Conservation (phyloP, 2,113 vertebrate species). For the Pelecanoides urinatrix region DNA sequence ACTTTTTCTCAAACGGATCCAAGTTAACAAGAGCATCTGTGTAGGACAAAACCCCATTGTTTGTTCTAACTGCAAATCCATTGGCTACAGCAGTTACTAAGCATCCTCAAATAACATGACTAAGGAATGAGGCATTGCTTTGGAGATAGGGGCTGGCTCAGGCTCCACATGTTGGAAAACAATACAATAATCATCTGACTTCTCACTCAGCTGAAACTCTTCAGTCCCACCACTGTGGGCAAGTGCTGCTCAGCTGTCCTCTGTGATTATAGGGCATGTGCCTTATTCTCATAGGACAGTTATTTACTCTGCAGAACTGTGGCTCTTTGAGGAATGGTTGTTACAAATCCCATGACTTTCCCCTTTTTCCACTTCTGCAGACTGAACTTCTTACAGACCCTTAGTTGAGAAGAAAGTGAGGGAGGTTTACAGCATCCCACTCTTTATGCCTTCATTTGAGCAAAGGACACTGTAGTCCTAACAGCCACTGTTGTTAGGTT, state of each 20-base stretch:
- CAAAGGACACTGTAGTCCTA: background rate
- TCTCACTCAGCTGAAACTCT: background rate
- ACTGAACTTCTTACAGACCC: background rate
- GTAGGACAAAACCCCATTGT: slow-evolving; percentile 36
- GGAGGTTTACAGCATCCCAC: background rate
- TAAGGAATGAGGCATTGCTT: background rate
- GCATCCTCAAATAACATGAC: background rate
- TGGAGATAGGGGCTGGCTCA: background rate
- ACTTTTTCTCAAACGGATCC: background rate
- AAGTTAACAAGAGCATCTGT: slow-evolving; percentile 24
- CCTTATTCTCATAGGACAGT: background rate
- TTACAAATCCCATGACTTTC: background rate
- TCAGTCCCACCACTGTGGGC: background rate
- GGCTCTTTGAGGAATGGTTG: background rate
- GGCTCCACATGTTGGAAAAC: background rate
- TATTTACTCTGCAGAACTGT: background rate
- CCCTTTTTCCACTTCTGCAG: background rate
- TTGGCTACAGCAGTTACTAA: slow-evolving; percentile 15
- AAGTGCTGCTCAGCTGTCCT: background rate
- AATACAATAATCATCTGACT: background rate
- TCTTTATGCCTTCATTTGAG: background rate
- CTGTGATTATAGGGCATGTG: background rate
- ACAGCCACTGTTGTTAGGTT: background rate
- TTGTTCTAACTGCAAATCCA: slow-evolving; percentile 7
- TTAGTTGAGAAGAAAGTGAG: background rate